Base-by-base conservation (phyloP, 2,797 vertebrate genomes). In the Galago senegalensis region DNA sequence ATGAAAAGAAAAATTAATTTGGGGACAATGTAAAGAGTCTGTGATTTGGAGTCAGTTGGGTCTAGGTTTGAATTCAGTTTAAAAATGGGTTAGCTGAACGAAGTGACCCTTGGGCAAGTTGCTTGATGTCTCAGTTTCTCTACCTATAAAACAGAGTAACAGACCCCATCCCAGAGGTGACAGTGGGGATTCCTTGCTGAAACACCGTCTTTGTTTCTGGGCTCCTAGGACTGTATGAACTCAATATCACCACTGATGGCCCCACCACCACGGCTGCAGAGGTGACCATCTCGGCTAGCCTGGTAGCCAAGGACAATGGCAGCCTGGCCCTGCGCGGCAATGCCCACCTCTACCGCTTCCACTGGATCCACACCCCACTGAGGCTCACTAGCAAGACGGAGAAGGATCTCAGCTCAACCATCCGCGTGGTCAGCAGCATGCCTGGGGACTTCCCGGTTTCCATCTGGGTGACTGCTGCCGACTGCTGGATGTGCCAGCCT, bases 351-450 rank as follows among this genome's bases (percentile, higher is more conserved):
- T 98, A 97, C 96, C 93, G 88, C 87, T 99, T 99, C 46, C 98
- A 98, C 92, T 99, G 98, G 98, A 95, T 98, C 91, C 98, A 98
- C 80, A 96, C 97, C 21, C 98, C 98, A 0, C 97, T 99, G 73
- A 95, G 98, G 67, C 97, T 99, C 96, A 95, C 92, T 0, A 87
- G 97, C 92, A 98, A 98, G 94, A 98, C 12, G 0, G 98, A 99
- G 27, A 96, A 95, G 43, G 56, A 0, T 2, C 84, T 97, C 29
- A 94, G 61, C 37, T 98, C 98, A 0, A 0, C 92, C 25, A 98
- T 99, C 92, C 97, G 37, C 0, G 94, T 98, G 29, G 97, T 96
- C 0, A 73, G 98, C 76, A 91, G 87, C 4, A 87, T 86, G 80
- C 97, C 98, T 0, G 98, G 98, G 46, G 69, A 94, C 58, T 98